Conservation (phyloP, 2,888 invertebrate genomes). For the Eilema griseolum region DNA sequence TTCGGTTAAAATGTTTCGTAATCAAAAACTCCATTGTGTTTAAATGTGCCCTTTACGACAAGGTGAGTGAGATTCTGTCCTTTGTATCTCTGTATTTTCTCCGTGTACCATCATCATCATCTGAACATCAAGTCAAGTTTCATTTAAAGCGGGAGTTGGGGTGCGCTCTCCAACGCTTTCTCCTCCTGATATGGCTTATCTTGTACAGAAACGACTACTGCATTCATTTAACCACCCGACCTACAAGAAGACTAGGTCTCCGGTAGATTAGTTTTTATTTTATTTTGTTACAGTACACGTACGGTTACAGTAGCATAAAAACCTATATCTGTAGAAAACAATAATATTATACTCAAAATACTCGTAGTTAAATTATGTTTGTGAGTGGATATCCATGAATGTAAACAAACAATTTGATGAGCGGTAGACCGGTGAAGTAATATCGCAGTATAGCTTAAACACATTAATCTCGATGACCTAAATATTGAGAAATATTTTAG, state of each 20-base stretch:
- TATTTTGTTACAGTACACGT: too few relatives aligned
- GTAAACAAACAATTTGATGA: constrained; percentile 16
- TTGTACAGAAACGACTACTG: too few relatives aligned
- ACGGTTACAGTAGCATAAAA: neutral
- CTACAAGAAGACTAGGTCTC: neutral
- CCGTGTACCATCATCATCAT: neutral
- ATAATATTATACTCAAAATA: neutral
- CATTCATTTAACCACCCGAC: too few relatives aligned
- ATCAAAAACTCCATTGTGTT: neutral
- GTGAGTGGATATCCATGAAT: constrained; percentile 5
- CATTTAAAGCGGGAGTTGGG: too few relatives aligned
- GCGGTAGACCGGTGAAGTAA: constrained; percentile 43
- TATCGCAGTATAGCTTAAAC: constrained; percentile 25
- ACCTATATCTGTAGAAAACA: neutral
- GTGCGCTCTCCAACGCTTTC: too few relatives aligned
- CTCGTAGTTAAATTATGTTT: neutral
- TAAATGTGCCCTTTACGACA: neutral
- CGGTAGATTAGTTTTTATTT: too few relatives aligned
- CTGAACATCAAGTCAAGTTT: too few relatives aligned
- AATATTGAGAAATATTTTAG: constrained; percentile 41
- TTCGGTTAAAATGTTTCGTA: neutral
- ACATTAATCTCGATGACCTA: constrained; percentile 44
- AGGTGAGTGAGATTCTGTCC: neutral
- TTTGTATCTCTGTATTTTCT: neutral
- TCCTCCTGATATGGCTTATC: too few relatives aligned